A percentile compares a stretch with the other conserved stretches of the same genome.
Evolutionary conservation across 2,888 invertebrate genomes (phyloP).

Genomic region (Clitarchus hookeri): DNA sequence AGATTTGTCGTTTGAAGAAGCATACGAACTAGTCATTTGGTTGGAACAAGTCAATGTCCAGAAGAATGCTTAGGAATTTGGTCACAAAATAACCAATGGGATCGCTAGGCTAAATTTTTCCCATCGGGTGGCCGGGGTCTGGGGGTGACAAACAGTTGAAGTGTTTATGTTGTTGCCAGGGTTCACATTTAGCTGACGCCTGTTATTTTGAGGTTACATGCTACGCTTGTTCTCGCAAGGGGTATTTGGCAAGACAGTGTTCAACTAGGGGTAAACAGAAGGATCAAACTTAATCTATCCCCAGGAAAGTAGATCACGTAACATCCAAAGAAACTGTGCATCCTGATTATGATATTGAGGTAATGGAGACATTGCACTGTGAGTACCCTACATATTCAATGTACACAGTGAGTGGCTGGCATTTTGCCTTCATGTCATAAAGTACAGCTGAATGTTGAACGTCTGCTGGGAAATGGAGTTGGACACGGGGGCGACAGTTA

Average conservation of each 20-base stretch:
- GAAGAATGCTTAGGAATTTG: neutral
- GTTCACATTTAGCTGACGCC: neutral
- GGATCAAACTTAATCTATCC: neutral
- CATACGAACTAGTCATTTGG: neutral
- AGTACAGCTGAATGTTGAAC: no score
- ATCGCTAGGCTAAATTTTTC: neutral
- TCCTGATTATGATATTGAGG: neutral
- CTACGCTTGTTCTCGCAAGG: neutral
- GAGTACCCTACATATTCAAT: neutral
- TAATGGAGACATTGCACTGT: neutral
- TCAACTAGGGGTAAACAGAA: neutral
- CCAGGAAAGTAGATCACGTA: neutral
- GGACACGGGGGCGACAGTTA: no score
- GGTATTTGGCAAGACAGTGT: neutral
- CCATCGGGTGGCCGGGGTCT: neutral
- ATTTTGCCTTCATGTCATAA: no score
- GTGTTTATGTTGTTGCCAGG: neutral
- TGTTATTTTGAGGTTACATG: neutral
- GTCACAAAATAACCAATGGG: neutral
- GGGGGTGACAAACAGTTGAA: neutral
- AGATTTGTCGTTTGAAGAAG: neutral
- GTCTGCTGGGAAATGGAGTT: no score
- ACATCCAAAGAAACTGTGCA: neutral
- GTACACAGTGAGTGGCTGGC: no score
- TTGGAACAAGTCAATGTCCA: neutral